Evolutionary conservation across 2,113 vertebrate species (phyloP).

Genomic region (Solea solea): DNA sequence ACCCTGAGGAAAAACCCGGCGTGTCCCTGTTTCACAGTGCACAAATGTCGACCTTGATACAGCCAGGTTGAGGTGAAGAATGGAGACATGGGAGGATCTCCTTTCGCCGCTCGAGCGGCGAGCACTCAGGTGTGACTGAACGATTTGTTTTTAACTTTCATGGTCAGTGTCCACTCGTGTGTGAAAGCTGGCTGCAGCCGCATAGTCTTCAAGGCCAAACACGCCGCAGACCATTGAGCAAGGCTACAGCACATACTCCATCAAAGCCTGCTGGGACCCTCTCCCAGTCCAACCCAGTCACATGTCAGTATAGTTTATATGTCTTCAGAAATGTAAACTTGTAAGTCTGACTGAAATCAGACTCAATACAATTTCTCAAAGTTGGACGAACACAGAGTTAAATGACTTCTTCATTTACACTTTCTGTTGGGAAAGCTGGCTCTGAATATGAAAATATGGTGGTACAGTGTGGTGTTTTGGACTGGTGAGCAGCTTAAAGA

Average conservation of each 20-base stretch:
- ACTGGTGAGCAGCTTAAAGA: too few relatives aligned
- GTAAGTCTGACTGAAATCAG: too few relatives aligned
- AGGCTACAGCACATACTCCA: conserved; percentile 4
- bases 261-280: neutral
- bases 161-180: conserved; percentile 48
- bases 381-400: too few relatives aligned
- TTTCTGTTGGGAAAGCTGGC: too few relatives aligned
- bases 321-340: too few relatives aligned
- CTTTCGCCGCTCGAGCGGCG: conserved; percentile 1
- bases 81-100: conserved; percentile 36
- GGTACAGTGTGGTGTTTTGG: too few relatives aligned
- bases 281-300: conserved; percentile 15
- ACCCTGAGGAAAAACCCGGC: conserved; percentile 16
- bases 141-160: conserved; percentile 53
- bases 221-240: conserved; percentile 4
- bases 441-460: too few relatives aligned
- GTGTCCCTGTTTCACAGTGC: conserved; percentile 23
- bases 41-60: conserved; percentile 45
- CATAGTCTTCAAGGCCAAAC: conserved; percentile 11
- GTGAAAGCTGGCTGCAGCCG: conserved; percentile 32
- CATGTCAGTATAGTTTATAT: conserved; percentile 8
- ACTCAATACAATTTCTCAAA: too few relatives aligned
- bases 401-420: too few relatives aligned
- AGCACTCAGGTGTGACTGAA: conserved; percentile 27
- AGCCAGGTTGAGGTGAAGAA: conserved; percentile 48